A percentile compares a stretch with the other conserved stretches of the same genome.
These are phyloP conservation scores for Heptranchias perlo DNA, from an alignment of 2,113 vertebrate species.

Conservation along the genomic window DNA sequence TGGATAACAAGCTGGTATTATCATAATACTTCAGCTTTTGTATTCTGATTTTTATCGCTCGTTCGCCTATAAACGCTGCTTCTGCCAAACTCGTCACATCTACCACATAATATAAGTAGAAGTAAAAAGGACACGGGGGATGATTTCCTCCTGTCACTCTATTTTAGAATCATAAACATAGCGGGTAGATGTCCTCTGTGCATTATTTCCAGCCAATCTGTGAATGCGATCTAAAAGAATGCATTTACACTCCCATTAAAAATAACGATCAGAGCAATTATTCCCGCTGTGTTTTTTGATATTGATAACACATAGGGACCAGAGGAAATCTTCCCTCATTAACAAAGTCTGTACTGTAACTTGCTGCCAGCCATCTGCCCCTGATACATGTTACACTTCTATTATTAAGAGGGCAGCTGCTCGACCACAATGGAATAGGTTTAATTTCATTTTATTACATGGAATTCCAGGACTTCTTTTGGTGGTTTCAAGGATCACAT, in stretches of 20 bases:
- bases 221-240: not conserved
- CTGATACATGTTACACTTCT: not conserved
- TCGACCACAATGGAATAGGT: not conserved
- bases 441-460: constrained; percentile 29
- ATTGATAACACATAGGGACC: not conserved
- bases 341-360: not conserved
- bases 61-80: not conserved
- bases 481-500: not conserved
- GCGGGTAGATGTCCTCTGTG: not conserved
- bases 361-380: not conserved
- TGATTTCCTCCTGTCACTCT: not conserved
- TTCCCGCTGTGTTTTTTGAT: not conserved
- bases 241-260: not conserved
- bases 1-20: not conserved
- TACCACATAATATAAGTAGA: not conserved
- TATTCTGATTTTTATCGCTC: not conserved
- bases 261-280: not conserved
- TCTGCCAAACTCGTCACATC: not conserved
- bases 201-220: not conserved
- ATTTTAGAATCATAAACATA: not conserved
- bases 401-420: not conserved
- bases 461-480: not conserved
- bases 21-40: not conserved
- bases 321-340: not conserved
- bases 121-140: not conserved